A percentile compares a stretch with the other conserved stretches of the same genome.
phyloP scores from a whole-genome alignment of 2,113 vertebrate species.

The Cnemophilus loriae region DNA sequence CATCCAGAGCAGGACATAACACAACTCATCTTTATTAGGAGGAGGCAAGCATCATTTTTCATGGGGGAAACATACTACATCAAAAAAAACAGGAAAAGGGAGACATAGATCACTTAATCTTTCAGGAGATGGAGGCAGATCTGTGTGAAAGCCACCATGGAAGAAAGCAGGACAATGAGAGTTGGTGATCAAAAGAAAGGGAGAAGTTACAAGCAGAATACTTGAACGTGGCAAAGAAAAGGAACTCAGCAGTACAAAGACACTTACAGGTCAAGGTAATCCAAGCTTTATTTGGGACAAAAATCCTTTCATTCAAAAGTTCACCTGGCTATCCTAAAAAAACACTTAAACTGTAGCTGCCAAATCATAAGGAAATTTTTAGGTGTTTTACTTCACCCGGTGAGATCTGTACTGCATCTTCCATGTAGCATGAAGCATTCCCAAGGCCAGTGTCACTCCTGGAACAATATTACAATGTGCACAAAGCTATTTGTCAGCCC shows the following conservation, averaged over 20 bases:
- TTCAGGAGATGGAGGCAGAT: background rate
- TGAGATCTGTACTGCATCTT: background rate
- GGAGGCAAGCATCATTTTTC: background rate
- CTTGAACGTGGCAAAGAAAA: background rate
- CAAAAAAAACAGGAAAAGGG: background rate
- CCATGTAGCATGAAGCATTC: background rate
- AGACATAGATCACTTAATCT: background rate
- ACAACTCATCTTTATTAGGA: background rate
- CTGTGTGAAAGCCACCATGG: background rate
- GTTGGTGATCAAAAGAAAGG: background rate
- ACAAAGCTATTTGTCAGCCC: constrained; percentile 18
- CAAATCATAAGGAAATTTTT: background rate
- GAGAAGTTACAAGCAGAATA: background rate
- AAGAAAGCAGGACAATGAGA: background rate
- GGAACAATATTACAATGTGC: background rate
- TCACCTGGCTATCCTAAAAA: background rate
- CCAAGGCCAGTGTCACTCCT: background rate
- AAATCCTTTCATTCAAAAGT: background rate
- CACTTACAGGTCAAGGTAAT: background rate
- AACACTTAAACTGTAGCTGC: background rate
- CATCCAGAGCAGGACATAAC: background rate
- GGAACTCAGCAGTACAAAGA: background rate
- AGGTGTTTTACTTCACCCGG: background rate
- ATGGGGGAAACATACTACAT: background rate
- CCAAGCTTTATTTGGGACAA: background rate